Percentiles rank a stretch among this genome's conserved stretches.
These are phyloP conservation scores for Polydrusus tereticollis DNA, from an alignment of 2,888 invertebrate genomes.

Conservation along the genomic window DNA sequence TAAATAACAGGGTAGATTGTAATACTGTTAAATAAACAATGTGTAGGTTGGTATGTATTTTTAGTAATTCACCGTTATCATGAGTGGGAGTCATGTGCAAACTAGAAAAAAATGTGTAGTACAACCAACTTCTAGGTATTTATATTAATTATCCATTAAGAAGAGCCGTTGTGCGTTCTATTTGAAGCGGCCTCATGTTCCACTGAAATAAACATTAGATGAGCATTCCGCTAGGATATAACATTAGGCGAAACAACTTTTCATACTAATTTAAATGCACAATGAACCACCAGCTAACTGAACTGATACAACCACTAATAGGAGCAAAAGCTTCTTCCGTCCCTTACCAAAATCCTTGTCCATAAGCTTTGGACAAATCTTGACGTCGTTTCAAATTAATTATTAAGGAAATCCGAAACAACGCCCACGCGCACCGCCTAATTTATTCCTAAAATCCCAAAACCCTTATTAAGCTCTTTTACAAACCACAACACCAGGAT, in stretches of 20 bases:
- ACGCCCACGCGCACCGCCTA: conserved; percentile 21
- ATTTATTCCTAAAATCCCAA: conserved; percentile 41
- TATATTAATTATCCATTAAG: too few species aligned
- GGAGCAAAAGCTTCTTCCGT: neutral
- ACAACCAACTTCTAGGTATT: too few species aligned
- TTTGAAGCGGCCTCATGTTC: too few species aligned
- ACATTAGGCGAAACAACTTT: neutral
- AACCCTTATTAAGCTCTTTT: conserved; percentile 47
- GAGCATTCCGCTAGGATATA: neutral
- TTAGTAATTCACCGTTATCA: too few species aligned
- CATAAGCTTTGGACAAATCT: conserved; percentile 16
- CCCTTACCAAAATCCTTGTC: neutral
- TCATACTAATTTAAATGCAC: neutral
- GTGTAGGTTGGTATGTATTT: too few species aligned
- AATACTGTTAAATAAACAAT: too few species aligned
- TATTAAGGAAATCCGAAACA: conserved; percentile 42
- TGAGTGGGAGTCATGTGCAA: too few species aligned
- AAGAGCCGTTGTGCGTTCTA: too few species aligned
- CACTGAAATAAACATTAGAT: neutral
- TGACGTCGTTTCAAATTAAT: conserved; percentile 38
- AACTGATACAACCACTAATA: neutral
- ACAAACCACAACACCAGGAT: conserved; percentile 40
- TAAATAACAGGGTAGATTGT: too few species aligned
- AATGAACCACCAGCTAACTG: neutral
- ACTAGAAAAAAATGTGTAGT: too few species aligned